Percentiles rank a stretch among this genome's conserved stretches.
phyloP scores from a whole-genome alignment of 1,140 invertebrate genomes.

The Orius laevigatus region DNA sequence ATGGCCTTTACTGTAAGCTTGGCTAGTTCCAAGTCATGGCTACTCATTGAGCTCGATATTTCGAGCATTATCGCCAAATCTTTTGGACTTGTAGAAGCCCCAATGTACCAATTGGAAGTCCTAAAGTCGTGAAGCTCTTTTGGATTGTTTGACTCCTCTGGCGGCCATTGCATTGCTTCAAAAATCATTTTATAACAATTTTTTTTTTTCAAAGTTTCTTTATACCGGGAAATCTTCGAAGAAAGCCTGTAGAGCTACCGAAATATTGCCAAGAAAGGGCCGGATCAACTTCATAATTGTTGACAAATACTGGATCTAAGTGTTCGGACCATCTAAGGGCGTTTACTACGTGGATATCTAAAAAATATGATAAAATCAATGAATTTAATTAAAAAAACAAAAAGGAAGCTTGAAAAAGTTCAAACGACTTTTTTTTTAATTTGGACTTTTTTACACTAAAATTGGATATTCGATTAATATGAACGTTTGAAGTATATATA shows the following conservation, averaged over 20 bases:
- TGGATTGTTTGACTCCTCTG: conserved; percentile 37
- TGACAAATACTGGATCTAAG: conserved; percentile 75
- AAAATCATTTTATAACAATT: not conserved
- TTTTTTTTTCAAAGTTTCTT: not conserved
- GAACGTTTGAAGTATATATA: too few relatives aligned
- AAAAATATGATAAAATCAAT: conserved; percentile 10
- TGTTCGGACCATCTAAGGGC: conserved; percentile 84
- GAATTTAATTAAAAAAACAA: not conserved
- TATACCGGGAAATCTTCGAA: conserved; percentile 81
- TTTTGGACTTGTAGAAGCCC: conserved; percentile 90
- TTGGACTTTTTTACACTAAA: too few relatives aligned
- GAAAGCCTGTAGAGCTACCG: conserved; percentile 78
- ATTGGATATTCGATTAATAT: too few relatives aligned
- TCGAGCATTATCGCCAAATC: conserved; percentile 88
- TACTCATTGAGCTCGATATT: conserved; percentile 73
- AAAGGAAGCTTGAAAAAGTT: not conserved
- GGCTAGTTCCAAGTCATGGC: conserved; percentile 66
- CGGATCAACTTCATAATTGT: conserved; percentile 83
- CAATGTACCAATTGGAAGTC: conserved; percentile 80
- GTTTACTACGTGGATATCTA: conserved; percentile 62
- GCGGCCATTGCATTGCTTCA: conserved; percentile 54
- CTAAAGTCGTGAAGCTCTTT: conserved; percentile 76
- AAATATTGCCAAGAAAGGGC: conserved; percentile 93
- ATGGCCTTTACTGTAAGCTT: conserved; percentile 71
- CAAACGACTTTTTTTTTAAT: conserved; percentile 10